A percentile compares a stretch with the other conserved stretches of the same genome.
Evolutionary conservation across 1,140 invertebrate species (phyloP).

Genomic region (Drosophila lacteicornis): DNA sequence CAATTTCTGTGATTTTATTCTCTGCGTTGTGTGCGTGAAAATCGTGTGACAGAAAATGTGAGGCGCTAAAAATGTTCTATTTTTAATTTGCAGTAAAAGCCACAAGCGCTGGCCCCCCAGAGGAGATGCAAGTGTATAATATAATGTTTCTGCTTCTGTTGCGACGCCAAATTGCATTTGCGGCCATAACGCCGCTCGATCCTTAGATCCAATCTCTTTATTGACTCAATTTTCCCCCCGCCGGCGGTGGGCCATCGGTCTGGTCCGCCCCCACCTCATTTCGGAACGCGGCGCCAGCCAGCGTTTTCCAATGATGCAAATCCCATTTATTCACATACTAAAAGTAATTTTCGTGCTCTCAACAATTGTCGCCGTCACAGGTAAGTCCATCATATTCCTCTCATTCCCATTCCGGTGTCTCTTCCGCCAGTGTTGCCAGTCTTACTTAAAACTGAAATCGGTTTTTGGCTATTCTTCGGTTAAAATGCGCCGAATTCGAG

Average conservation of each 20-base stretch:
- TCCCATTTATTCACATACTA: conserved; percentile 67
- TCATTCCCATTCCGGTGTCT: neutral
- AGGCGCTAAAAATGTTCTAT: conserved; percentile 76
- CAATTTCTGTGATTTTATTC: conserved; percentile 18
- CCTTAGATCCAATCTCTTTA: conserved; percentile 50
- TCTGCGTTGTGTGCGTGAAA: conserved; percentile 33
- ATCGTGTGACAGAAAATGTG: conserved; percentile 72
- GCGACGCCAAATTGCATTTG: conserved; percentile 77
- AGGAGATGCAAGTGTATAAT: conserved; percentile 79
- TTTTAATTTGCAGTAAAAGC: conserved; percentile 79
- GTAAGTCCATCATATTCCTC: conserved; percentile 41
- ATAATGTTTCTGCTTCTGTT: conserved; percentile 70
- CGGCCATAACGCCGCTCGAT: conserved; percentile 71
- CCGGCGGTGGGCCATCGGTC: conserved; percentile 22
- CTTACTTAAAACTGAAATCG: neutral
- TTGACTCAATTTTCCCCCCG: conserved; percentile 20
- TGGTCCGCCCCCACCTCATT: conserved; percentile 11
- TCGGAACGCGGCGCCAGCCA: conserved; percentile 19
- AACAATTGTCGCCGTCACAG: conserved; percentile 84
- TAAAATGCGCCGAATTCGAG: neutral
- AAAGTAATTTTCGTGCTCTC: conserved; percentile 84
- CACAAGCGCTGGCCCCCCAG: conserved; percentile 49
- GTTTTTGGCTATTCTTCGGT: neutral
- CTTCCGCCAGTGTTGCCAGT: conserved; percentile 4
- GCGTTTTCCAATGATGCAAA: conserved; percentile 72